Conservation (phyloP, 2,888 invertebrate species). For the Anorthoa munda region DNA sequence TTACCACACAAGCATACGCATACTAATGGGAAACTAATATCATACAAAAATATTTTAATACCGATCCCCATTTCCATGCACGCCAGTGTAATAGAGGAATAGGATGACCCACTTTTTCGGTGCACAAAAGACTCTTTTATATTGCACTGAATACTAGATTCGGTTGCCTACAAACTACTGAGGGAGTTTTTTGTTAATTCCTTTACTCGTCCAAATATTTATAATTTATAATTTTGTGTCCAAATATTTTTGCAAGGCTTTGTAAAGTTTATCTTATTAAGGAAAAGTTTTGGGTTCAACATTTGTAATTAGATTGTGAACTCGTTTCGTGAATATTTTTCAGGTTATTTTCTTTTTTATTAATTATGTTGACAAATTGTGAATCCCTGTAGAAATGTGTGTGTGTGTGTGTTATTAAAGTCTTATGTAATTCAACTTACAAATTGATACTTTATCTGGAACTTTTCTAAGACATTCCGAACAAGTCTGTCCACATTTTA, state of each 20-base stretch:
- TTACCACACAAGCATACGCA: slow-evolving; percentile 3
- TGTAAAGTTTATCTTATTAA: slow-evolving; percentile 58
- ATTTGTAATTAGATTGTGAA: slow-evolving; percentile 39
- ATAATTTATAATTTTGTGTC: no score
- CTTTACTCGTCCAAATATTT: slow-evolving; percentile 62
- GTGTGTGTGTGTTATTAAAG: no score
- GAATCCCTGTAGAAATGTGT: slow-evolving; percentile 54
- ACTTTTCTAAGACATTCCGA: no score
- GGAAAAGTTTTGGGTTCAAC: slow-evolving; percentile 12
- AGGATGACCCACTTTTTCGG: slow-evolving; percentile 84
- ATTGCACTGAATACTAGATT: slow-evolving; percentile 83
- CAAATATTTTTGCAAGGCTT: slow-evolving; percentile 62
- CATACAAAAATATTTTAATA: slow-evolving; percentile 50
- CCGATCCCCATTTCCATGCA: slow-evolving; percentile 65
- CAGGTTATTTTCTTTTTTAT: slow-evolving; percentile 10
- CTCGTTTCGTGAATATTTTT: slow-evolving; percentile 12
- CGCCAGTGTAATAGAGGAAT: slow-evolving; percentile 72
- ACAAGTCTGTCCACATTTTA: no score
- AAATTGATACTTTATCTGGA: no score
- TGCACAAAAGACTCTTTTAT: slow-evolving; percentile 83
- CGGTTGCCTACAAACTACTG: slow-evolving; percentile 69
- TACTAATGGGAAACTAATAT: slow-evolving; percentile 41
- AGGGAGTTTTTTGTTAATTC: slow-evolving; percentile 72
- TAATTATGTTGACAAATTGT: slow-evolving; percentile 10
- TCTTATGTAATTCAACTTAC: no score